Evolutionary conservation across 2,113 vertebrate species (phyloP).

Genomic region (Pristiophorus japonicus): DNA sequence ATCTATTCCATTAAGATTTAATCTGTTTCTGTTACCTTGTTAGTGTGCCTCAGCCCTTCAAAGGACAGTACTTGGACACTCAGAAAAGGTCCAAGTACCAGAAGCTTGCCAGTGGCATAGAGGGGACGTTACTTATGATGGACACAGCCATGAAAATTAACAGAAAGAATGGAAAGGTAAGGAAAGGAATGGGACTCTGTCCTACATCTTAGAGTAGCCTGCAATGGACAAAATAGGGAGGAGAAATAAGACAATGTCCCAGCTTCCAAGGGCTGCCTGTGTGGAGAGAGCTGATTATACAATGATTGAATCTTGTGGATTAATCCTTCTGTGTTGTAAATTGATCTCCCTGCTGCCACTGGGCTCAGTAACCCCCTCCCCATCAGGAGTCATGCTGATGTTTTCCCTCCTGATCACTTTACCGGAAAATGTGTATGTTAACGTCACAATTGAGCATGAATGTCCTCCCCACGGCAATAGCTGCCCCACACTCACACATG

Average conservation of each 20-base stretch:
- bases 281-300: no score
- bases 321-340: no score
- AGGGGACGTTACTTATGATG: conserved; percentile 59
- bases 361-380: no score
- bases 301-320: no score
- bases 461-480: background rate
- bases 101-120: conserved; percentile 48
- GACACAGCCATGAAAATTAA: conserved; percentile 62
- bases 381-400: background rate
- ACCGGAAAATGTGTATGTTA: background rate
- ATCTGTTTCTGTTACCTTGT: background rate
- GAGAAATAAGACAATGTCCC: background rate
- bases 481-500: no score
- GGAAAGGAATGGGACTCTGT: background rate
- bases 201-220: background rate
- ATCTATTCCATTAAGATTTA: background rate
- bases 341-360: no score
- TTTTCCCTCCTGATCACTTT: background rate
- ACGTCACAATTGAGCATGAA: background rate
- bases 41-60: conserved; percentile 61
- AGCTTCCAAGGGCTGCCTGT: background rate
- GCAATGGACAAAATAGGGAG: background rate
- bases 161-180: conserved; percentile 61
- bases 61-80: conserved; percentile 56
- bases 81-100: conserved; percentile 58